Base-by-base conservation (phyloP, 2,797 vertebrate genomes). In the Pampus argenteus region DNA sequence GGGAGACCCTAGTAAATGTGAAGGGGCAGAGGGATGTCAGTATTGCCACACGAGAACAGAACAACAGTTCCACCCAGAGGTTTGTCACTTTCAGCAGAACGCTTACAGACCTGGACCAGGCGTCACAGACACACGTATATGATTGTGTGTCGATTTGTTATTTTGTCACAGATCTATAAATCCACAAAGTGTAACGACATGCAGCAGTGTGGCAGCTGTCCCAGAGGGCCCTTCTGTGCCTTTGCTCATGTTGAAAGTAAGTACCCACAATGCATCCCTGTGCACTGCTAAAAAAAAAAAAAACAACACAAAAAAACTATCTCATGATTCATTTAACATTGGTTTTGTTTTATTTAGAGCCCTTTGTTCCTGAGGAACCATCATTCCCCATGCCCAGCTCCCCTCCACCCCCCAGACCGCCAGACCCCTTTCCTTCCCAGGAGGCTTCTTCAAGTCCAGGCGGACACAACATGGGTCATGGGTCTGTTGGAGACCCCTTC, bases 131-230 rank as follows among this genome's bases (percentile, higher is more conserved):
- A 13, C 13, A 9, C 42, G 13, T 38, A 23, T 22, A 10, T 69
- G 0, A 60, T 15, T 4, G 3, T 7, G 11, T 65, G 25, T 38
- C 54, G 28, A 34, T 34, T 50, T 65, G 8, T 55, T 25, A 0
- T 63, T 66, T 49, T 61, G 44, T 49, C 34, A 29, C 92, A 99
- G 98, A 99, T 99, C 91, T 99, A 99, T 88, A 98, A 98, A 88
- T 99, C 98, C 81, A 99, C 97, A 64, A 99, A 99, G 93, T 99
- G 98, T 91, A 99, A 99, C 50, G 98, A 99, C 83, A 99, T 99
- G 96, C 98, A 99, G 91, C 98, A 99, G 93, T 95, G 96, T 60
- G 97, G 97, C 87, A 97, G 96, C 95, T 99, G 98, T 87, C 98
- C 98, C 67, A 93, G 98, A 87, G 98, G 98, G 81, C 97, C 98